Conservation (phyloP, 2,888 invertebrate species). For the Vanessa cardui region DNA sequence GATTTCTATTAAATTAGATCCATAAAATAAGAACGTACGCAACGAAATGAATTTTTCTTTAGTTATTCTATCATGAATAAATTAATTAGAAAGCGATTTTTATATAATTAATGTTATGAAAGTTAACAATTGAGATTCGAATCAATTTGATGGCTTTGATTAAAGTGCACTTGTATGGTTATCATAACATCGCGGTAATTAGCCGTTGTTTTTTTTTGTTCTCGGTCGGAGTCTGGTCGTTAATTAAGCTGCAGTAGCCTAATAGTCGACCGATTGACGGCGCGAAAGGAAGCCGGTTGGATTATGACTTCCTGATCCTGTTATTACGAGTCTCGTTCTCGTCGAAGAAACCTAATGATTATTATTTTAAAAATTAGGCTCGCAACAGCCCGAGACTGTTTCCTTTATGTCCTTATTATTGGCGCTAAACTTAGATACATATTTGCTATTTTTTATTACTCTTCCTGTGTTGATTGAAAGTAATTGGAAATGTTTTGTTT, state of each 20-base stretch:
- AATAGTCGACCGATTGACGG: slow-evolving; percentile 4
- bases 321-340: too few relatives aligned
- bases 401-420: too few relatives aligned
- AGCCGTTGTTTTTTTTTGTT: slow-evolving; percentile 18
- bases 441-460: too few relatives aligned
- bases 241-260: background rate
- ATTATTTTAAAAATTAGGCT: too few relatives aligned
- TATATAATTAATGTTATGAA: slow-evolving; percentile 42
- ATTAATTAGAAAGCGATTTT: slow-evolving; percentile 39
- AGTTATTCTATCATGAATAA: slow-evolving; percentile 35
- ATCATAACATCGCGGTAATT: slow-evolving; percentile 29
- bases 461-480: background rate
- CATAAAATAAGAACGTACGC: too few relatives aligned
- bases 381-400: too few relatives aligned
- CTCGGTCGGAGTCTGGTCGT: background rate
- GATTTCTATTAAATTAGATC: too few relatives aligned
- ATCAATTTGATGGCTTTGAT: slow-evolving; percentile 34
- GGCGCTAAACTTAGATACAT: too few relatives aligned
- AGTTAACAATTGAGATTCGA: slow-evolving; percentile 38
- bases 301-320: slow-evolving; percentile 10
- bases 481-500: background rate
- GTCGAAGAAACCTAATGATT: too few relatives aligned
- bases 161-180: slow-evolving; percentile 32
- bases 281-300: slow-evolving; percentile 5
- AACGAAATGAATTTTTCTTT: slow-evolving; percentile 14